Percentiles rank a stretch among this genome's conserved stretches.
These are phyloP conservation scores for Leucoma salicis DNA, from an alignment of 2,888 invertebrate species.

Conservation along the genomic window DNA sequence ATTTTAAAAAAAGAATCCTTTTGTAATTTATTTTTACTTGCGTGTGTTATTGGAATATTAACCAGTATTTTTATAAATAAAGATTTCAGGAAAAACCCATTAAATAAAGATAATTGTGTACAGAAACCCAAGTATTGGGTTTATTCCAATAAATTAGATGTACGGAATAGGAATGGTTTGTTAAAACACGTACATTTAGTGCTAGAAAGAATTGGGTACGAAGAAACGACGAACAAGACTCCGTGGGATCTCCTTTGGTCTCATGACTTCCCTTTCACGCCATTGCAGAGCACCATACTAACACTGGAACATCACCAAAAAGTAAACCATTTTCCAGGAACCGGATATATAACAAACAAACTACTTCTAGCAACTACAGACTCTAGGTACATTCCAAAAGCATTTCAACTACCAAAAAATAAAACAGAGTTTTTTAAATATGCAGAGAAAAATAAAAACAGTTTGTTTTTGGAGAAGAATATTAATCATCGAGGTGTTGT, in stretches of 20 bases:
- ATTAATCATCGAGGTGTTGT: slow-evolving; percentile 95
- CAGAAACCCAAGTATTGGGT: slow-evolving; percentile 77
- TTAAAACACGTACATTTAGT: slow-evolving; percentile 91
- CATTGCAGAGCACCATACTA: slow-evolving; percentile 74
- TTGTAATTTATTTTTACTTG: slow-evolving; percentile 50
- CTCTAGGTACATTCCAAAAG: slow-evolving; percentile 91
- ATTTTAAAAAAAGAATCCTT: slow-evolving; percentile 26
- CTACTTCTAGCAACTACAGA: slow-evolving; percentile 90
- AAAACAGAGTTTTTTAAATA: slow-evolving; percentile 87
- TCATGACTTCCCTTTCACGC: slow-evolving; percentile 94
- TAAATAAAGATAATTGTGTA: slow-evolving; percentile 23
- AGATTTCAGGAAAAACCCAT: slow-evolving; percentile 40
- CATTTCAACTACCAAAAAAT: slow-evolving; percentile 92
- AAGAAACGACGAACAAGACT: slow-evolving; percentile 74
- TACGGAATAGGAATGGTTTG: slow-evolving; percentile 84
- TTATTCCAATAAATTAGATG: slow-evolving; percentile 77
- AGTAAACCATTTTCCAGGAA: slow-evolving; percentile 97
- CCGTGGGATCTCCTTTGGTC: slow-evolving; percentile 96
- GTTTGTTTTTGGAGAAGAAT: slow-evolving; percentile 94
- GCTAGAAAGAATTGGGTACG: slow-evolving; percentile 88
- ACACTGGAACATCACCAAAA: slow-evolving; percentile 87
- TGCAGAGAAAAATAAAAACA: slow-evolving; percentile 84
- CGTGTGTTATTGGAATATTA: slow-evolving; percentile 61
- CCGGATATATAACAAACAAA: slow-evolving; percentile 96
- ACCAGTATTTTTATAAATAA: slow-evolving; percentile 61